These are phyloP conservation scores for Elgonia sp. DNA, from an alignment of 2,888 invertebrate species.

Conservation along the genomic window DNA sequence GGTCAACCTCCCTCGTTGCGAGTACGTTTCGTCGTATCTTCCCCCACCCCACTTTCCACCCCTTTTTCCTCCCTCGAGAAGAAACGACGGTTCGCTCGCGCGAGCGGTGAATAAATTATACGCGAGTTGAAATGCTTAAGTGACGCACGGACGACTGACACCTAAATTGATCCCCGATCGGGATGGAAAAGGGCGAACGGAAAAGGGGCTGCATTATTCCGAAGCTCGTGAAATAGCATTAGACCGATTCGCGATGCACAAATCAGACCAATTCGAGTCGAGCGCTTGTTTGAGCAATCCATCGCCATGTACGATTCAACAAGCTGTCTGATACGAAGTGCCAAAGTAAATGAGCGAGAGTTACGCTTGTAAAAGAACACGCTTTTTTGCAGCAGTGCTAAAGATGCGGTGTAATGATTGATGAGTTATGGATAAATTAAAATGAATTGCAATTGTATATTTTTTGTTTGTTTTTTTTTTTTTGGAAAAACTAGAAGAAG, in stretches of 20 bases:
- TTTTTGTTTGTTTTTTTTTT: too few relatives aligned
- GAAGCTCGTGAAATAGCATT: conserved; percentile 75
- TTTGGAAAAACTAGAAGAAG: too few relatives aligned
- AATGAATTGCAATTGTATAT: too few relatives aligned
- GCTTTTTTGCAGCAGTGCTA: conserved; percentile 28
- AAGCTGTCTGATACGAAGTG: conserved; percentile 52
- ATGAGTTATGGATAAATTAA: too few relatives aligned
- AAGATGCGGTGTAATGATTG: conserved; percentile 13
- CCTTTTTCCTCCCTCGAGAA: conserved; percentile 15
- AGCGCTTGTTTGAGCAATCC: conserved; percentile 45
- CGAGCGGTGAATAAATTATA: conserved; percentile 84
- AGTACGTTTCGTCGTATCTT: conserved; percentile 48
- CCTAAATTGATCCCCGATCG: conserved; percentile 86
- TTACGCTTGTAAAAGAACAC: conserved; percentile 39
- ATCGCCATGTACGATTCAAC: conserved; percentile 64
- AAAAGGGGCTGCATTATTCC: conserved; percentile 79
- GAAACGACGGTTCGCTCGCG: conserved; percentile 18
- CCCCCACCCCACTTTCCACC: too few relatives aligned
- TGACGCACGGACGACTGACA: conserved; percentile 86
- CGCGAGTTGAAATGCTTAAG: conserved; percentile 86
- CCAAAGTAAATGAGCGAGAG: conserved; percentile 56
- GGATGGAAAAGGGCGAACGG: conserved; percentile 51
- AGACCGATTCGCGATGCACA: conserved; percentile 59
- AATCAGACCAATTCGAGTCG: conserved; percentile 41
- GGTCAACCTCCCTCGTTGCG: conserved; percentile 81